A percentile compares a stretch with the other conserved stretches of the same genome.
Conservation (phyloP, 2,797 vertebrate species). For the Lacerta agilis region DNA sequence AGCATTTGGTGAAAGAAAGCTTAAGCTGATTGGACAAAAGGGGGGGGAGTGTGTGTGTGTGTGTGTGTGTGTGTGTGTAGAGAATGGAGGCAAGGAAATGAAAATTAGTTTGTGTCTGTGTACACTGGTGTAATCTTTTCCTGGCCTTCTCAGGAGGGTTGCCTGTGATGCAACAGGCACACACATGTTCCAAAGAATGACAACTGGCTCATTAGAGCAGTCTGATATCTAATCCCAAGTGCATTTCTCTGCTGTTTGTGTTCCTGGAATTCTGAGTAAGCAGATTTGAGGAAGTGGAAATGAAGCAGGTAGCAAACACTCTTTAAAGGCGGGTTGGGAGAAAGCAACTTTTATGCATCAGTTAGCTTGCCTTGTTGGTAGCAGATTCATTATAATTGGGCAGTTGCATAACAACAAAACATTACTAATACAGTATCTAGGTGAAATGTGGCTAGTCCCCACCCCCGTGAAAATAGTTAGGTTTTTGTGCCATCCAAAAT, state of each 20-base stretch:
- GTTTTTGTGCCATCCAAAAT: neutral
- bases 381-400: neutral
- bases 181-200: neutral
- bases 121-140: neutral
- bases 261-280: conserved; percentile 33
- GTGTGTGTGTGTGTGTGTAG: no score
- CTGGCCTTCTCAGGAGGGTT: neutral
- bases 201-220: conserved; percentile 3
- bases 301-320: conserved; percentile 9
- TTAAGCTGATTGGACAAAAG: no score
- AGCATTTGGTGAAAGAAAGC: no score
- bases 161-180: neutral
- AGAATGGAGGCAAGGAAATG: neutral
- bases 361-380: neutral
- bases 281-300: conserved; percentile 39
- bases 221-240: neutral
- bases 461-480: neutral
- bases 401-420: neutral
- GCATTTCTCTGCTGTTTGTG: conserved; percentile 34
- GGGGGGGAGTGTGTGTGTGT: no score
- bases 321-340: neutral
- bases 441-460: neutral
- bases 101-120: neutral
- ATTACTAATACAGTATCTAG: neutral
- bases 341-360: neutral